These are phyloP conservation scores for Globicephala melas DNA, from an alignment of 2,113 vertebrate genomes.

Conservation along the genomic window DNA sequence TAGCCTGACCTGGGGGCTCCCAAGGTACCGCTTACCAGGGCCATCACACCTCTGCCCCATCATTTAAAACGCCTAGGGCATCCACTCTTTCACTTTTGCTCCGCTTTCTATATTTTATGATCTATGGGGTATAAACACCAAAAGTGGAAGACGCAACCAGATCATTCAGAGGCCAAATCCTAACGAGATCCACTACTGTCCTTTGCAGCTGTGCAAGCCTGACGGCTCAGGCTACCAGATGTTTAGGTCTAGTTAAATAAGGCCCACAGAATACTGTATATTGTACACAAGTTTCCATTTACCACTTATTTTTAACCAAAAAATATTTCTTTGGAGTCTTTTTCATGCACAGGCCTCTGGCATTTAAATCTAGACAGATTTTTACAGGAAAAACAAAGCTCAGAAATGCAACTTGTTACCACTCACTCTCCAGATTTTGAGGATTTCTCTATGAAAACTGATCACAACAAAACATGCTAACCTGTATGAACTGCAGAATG, in stretches of 20 bases:
- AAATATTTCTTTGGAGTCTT: slow-evolving; percentile 61
- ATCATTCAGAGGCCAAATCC: slow-evolving; percentile 69
- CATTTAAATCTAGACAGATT: slow-evolving; percentile 1
- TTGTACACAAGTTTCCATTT: slow-evolving; percentile 73
- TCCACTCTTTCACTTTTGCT: not conserved
- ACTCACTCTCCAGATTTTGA: not conserved
- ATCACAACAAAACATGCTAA: not conserved
- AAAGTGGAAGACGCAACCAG: slow-evolving; percentile 59
- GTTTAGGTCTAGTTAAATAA: slow-evolving; percentile 79
- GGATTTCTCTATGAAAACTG: not conserved
- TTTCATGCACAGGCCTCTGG: slow-evolving; percentile 8
- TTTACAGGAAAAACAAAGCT: not conserved
- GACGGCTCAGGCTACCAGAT: slow-evolving; percentile 68
- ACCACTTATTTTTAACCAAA: slow-evolving; percentile 59
- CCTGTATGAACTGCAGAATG: not conserved
- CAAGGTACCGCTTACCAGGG: not conserved
- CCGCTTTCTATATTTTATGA: slow-evolving; percentile 61
- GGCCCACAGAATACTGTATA: slow-evolving; percentile 64
- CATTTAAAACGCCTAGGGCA: not conserved
- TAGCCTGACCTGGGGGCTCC: not conserved
- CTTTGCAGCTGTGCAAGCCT: slow-evolving; percentile 62
- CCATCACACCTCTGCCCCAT: not conserved
- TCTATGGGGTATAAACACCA: slow-evolving; percentile 59
- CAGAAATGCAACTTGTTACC: not conserved
- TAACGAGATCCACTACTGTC: slow-evolving; percentile 69